phyloP scores from a whole-genome alignment of 2,888 invertebrate genomes.

The Frankliniella intonsa region DNA sequence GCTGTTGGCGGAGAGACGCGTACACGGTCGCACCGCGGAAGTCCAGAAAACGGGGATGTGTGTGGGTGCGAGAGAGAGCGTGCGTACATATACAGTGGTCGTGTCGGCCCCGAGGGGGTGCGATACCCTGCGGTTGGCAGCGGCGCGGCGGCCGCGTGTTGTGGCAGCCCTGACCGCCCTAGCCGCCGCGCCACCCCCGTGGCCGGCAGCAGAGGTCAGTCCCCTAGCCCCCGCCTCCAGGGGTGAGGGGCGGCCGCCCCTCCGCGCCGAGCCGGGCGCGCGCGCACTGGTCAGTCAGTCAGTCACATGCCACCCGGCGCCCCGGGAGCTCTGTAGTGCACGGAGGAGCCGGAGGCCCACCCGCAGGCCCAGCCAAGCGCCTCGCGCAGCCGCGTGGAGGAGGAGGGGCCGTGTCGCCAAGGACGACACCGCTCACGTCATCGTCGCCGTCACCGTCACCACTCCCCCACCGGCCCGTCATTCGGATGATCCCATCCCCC shows the following conservation, averaged over 20 bases:
- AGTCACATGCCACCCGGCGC: neutral
- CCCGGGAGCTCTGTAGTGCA: neutral
- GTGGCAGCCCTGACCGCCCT: conserved; percentile 14
- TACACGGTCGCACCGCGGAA: too few relatives aligned
- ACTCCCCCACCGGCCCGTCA: neutral
- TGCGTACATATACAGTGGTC: neutral
- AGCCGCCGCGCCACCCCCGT: neutral
- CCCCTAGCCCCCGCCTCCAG: neutral
- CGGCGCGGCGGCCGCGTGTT: neutral
- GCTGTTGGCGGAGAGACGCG: too few relatives aligned
- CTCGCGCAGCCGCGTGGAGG: neutral
- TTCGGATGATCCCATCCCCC: neutral
- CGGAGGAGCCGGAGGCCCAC: neutral
- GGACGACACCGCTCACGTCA: neutral
- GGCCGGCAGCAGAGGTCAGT: neutral
- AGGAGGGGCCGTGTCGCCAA: neutral
- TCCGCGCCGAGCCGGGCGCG: neutral
- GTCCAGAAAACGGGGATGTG: too few relatives aligned
- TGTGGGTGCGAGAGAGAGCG: too few relatives aligned
- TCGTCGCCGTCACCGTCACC: neutral
- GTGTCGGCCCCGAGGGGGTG: neutral
- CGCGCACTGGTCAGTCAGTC: neutral
- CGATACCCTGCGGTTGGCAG: neutral
- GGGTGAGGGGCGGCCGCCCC: neutral
- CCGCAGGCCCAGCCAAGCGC: too few relatives aligned